Evolutionary conservation across 2,113 vertebrate genomes (phyloP), one percentile per base, ranked within the genome.

Genomic region (Synchiropus splendidus): DNA sequence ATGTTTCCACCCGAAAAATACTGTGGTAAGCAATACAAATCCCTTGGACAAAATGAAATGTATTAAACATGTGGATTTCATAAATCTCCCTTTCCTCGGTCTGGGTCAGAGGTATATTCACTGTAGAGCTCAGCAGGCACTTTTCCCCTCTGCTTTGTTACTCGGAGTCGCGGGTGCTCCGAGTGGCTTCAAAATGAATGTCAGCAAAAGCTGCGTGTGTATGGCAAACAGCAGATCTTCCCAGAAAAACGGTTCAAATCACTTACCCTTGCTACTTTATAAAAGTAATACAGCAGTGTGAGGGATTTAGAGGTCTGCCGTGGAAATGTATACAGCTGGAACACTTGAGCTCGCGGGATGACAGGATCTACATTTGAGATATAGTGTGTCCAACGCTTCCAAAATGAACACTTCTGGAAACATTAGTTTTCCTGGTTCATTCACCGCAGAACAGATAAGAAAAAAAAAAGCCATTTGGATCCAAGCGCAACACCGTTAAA

Each of bases 11-110:
- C 68, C 21, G 21, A 27, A 74, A 81, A 83, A 74, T 77, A 77
- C 71, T 75, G 61, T 65, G 78, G 74, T 79, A 79, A 80, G 70
- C 72, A 74, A 71, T 78, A 77, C 77, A 83, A 83, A 80, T 81
- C 81, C 79, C 80, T 61, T 55, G 79, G 75, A 82, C 82, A 81
- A 86, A 83, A 86, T 86, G 71, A 84, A 84, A 86, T 86, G 82
- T 83, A 83, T 86, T 83, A 84, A 86, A 86, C 84, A 86, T 86
- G 82, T 84, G 79, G 78, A 79, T 74, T 82, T 80, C 78, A 82
- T 83, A 86, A 84, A 86, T 83, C 81, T 79, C 67, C 58, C 59
- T 72, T 72, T 70, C 65, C 71, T 79, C 67, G 30, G 64, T 64
- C 64, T 68, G 62, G 77, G 77, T 81, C 76, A 79, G 77, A 74